These are phyloP conservation scores for Xanthorhoe designata DNA, from an alignment of 2,888 invertebrate genomes.

Conservation along the genomic window DNA sequence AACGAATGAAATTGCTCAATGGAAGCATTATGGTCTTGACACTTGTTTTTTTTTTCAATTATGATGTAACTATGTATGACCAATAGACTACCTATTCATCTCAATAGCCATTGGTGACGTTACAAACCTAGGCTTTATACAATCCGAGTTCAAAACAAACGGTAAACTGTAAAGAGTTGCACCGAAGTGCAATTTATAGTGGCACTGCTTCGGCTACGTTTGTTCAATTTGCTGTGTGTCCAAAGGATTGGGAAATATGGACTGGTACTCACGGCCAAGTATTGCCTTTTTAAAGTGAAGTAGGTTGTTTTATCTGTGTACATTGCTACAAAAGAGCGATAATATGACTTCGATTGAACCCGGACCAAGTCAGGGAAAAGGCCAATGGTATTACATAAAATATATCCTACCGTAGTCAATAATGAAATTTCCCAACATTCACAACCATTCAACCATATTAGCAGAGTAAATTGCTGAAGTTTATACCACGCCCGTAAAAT, in stretches of 20 bases:
- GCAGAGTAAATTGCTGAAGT: conserved; percentile 22
- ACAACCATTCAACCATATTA: conserved; percentile 11
- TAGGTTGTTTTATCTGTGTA: too few relatives aligned
- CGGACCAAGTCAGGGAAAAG: not conserved
- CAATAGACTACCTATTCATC: not conserved
- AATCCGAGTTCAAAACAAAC: not conserved
- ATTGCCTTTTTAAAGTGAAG: not conserved
- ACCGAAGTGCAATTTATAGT: conserved; percentile 26
- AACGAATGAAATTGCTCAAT: too few relatives aligned
- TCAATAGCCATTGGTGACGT: not conserved
- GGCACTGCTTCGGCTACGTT: conserved; percentile 24
- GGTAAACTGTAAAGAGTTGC: conserved; percentile 12
- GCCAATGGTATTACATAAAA: not conserved
- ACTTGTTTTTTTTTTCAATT: too few relatives aligned
- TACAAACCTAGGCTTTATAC: not conserved
- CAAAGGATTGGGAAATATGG: conserved; percentile 32
- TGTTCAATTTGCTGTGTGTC: conserved; percentile 36
- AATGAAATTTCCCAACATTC: conserved; percentile 1
- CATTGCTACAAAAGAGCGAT: too few relatives aligned
- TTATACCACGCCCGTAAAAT: conserved; percentile 14
- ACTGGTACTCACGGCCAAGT: conserved; percentile 14
- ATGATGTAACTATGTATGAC: too few relatives aligned
- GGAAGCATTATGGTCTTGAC: too few relatives aligned
- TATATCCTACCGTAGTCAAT: not conserved
- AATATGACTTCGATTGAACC: too few relatives aligned